Evolutionary conservation across 2,113 vertebrate species (phyloP).

Genomic region (Xyrauchen texanus): DNA sequence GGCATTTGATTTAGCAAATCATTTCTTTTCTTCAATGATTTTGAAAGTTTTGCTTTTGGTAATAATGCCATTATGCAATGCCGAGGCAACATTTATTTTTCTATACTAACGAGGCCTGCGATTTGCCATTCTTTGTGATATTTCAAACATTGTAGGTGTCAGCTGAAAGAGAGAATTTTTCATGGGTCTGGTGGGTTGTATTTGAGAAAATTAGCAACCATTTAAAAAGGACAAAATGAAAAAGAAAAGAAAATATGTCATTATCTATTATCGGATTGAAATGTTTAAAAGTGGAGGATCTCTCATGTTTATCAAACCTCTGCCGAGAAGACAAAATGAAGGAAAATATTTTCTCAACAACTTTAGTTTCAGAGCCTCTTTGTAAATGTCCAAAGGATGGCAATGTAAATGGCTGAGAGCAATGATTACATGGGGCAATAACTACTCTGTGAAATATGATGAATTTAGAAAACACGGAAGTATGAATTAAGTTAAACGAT

Average conservation of each 20-base stretch:
- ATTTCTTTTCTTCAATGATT: conserved; percentile 16
- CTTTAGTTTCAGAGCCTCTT: neutral
- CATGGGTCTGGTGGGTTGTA: neutral
- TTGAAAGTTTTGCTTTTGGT: conserved; percentile 14
- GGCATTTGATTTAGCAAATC: neutral
- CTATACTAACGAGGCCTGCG: conserved; percentile 23
- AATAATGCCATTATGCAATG: conserved; percentile 47
- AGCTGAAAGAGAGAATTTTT: neutral
- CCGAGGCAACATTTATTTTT: conserved; percentile 56
- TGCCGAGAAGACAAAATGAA: neutral
- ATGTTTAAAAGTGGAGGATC: neutral
- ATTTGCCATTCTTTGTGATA: conserved; percentile 9
- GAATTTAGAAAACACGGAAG: neutral
- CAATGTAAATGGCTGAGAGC: neutral
- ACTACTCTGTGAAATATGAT: neutral
- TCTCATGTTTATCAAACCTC: neutral
- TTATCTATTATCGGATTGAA: neutral
- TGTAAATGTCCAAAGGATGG: conserved; percentile 11
- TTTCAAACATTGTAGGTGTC: neutral
- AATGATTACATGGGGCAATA: neutral
- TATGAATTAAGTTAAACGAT: neutral
- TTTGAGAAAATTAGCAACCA: neutral
- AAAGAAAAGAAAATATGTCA: neutral
- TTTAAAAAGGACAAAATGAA: neutral
- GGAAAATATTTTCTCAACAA: neutral